Evolutionary conservation across 1,140 invertebrate species (phyloP).

Genomic region (Eriosoma lanigerum): DNA sequence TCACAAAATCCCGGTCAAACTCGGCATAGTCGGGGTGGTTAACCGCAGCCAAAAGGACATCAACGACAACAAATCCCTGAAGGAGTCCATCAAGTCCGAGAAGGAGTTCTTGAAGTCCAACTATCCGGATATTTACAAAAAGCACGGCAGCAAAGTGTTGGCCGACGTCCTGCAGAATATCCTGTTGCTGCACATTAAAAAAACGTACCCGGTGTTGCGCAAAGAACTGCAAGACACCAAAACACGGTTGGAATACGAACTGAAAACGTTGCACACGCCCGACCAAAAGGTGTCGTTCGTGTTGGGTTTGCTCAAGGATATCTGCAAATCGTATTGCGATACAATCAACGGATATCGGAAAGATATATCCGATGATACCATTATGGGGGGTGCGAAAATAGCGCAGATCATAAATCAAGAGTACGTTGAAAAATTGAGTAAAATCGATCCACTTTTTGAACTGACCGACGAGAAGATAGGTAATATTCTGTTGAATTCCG

Average conservation of each 20-base stretch:
- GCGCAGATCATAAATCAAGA: conserved; percentile 76
- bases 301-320: conserved; percentile 17
- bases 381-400: conserved; percentile 74
- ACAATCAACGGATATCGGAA: conserved; percentile 71
- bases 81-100: conserved; percentile 68
- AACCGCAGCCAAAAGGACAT: conserved; percentile 63
- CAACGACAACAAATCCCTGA: conserved; percentile 65
- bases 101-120: conserved; percentile 65
- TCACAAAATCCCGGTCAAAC: conserved; percentile 71
- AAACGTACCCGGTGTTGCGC: conserved; percentile 69
- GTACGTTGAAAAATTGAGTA: conserved; percentile 66
- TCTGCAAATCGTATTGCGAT: conserved; percentile 67
- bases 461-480: conserved; percentile 67
- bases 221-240: conserved; percentile 67
- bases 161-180: conserved; percentile 68
- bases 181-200: conserved; percentile 70
- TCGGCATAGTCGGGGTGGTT: conserved; percentile 56
- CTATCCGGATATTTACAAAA: conserved; percentile 67
- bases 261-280: conserved; percentile 7
- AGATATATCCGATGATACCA: conserved; percentile 72
- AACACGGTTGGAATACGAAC: conserved; percentile 64
- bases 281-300: conserved; percentile 30
- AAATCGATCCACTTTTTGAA: conserved; percentile 68
- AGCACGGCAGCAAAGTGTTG: conserved; percentile 67
- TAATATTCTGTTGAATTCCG: conserved; percentile 73